Evolutionary conservation across 2,888 invertebrate species (phyloP).

Genomic region (Eilema griseolum): DNA sequence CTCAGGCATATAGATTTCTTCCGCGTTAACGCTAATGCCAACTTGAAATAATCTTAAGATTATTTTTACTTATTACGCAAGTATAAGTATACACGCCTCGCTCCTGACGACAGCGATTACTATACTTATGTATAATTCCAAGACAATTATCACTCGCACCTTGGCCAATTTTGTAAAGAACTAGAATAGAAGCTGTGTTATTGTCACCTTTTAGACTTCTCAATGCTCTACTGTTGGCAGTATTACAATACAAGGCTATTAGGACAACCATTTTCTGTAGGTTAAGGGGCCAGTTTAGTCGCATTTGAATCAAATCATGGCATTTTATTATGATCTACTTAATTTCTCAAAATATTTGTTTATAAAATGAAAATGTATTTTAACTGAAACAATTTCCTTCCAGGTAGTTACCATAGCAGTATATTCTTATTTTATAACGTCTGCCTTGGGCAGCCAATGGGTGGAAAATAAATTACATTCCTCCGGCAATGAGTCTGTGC

Average conservation of each 20-base stretch:
- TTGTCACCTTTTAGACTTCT: neutral
- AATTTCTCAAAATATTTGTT: neutral
- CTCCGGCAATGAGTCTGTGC: slow-evolving; percentile 56
- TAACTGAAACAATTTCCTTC: slow-evolving; percentile 47
- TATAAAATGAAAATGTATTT: neutral
- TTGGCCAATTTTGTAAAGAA: neutral
- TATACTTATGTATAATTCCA: neutral
- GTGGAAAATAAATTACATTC: slow-evolving; percentile 86
- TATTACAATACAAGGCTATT: neutral
- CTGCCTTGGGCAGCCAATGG: slow-evolving; percentile 96
- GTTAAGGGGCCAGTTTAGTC: neutral
- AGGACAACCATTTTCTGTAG: neutral
- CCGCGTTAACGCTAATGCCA: too few relatives aligned
- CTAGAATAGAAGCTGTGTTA: neutral
- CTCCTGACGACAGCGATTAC: too few relatives aligned
- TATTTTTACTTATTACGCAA: too few relatives aligned
- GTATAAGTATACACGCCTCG: too few relatives aligned
- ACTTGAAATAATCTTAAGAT: too few relatives aligned
- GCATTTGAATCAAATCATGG: neutral
- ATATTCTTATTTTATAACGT: slow-evolving; percentile 96
- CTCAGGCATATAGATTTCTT: too few relatives aligned
- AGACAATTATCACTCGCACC: neutral
- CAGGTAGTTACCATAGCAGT: slow-evolving; percentile 96
- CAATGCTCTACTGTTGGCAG: neutral
- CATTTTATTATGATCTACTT: neutral